Evolutionary conservation across 2,888 invertebrate genomes (phyloP), one percentile per base, ranked within the genome.

Genomic region (Odontocerum albicorne): DNA sequence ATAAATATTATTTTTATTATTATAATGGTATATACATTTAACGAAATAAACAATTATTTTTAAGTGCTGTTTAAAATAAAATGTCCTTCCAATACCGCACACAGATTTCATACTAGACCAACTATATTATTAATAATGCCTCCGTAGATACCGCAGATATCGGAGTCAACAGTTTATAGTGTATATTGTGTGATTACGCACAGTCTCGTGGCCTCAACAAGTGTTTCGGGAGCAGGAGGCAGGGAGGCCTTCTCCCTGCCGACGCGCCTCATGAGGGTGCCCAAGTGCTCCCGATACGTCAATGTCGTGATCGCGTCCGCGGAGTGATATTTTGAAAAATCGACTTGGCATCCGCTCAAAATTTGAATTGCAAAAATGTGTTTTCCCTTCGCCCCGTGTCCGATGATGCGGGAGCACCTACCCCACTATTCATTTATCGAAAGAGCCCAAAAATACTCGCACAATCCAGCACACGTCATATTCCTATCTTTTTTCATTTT

Each of bases 341-440:
- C 56, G 59, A 43, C 47, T 33, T 45, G 50, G 36, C 49, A 47
- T 46, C 45, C 47, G 52, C 47, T 33, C 36, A 27, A 46, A 49
- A 60, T 60, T 60, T 59, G 59, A 59, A 59, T 59, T 59, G 56
- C 56, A 52, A 58, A 59, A 49, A 49, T 49, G 45, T 54, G 43
- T 42, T 54, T 54, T 54, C 33, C 33, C 33, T 12, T 15, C 33
- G 31, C 31, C 13, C 21, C 22, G 21, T 15, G 43, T 22, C 16
- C 35, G 35, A 35, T 35, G 35, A 35, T 35, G 35, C 13, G 35
- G n/a, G n/a, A 35, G 6, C n/a, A 27, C 27, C 27, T 10, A 27
- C 27, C 27, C 27, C 27, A 10, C 10, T 10, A n/a, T n/a, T n/a
- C n/a, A n/a, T n/a, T n/a, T n/a, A n/a, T n/a, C n/a, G n/a, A n/a